Base-by-base conservation (phyloP, 2,888 invertebrate genomes). In the Dromius quadrimaculatus region DNA sequence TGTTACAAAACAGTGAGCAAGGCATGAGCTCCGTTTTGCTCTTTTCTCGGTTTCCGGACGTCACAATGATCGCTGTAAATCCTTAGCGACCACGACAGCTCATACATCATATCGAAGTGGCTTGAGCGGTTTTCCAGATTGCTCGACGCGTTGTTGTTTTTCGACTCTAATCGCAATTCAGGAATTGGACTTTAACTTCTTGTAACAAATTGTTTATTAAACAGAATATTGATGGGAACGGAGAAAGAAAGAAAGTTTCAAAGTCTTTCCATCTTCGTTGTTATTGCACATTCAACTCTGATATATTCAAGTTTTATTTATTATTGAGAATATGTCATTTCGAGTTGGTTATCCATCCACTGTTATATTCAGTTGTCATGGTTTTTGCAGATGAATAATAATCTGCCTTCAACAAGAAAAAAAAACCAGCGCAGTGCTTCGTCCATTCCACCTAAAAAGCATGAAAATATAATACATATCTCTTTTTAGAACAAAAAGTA, bases 21-120 rank as follows among this genome's bases (percentile, higher is more conserved):
- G 9, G 50, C 32, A 28, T 8, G 47, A 54, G 34, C 32, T 20
- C 61, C n/a, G 34, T 61, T 69, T 61, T 59, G 43, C 50, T 15
- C 59, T 47, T 57, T 64, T 64, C 64, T 45, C 59, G 13, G 36
- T 63, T 63, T 69, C 45, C 57, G 72, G 72, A 72, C 72, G 62
- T 41, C 47, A 9, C 28, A 2, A 23, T 72, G 72, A 72, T 72
- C 47, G 70, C 62, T 72, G 72, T 65, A 62, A 65, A 63, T 61
- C 28, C 23, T 38, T 23, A 64, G 23, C 43, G 28, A 41, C 17
- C 19, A 9, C 47, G 72, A 72, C 72, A 47, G 69, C 63, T 62
- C 45, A 69, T 64, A 72, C 64, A 72, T 72, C 59, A 36, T 59
- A 59, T 23, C 47, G 47, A n/a, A n/a, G 36, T 36, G 1, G 36